Evolutionary conservation across 2,888 invertebrate species (phyloP), one percentile per base, ranked within the genome.

Genomic region (Clitarchus hookeri): DNA sequence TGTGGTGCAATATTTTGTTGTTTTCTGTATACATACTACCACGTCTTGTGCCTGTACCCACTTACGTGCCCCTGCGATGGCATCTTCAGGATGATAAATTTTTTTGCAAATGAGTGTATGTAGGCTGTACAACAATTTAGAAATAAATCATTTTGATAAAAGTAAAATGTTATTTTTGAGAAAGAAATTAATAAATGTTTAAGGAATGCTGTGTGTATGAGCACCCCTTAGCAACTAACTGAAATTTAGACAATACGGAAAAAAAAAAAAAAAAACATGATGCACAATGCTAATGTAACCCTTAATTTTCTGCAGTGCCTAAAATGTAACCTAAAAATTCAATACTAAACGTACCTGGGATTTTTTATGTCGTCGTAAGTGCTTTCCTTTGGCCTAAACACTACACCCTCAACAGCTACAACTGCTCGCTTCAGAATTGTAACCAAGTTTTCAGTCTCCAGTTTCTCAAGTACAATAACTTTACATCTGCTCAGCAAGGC

Each of bases 401-500:
- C 88, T 78, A 86, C 85, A 12, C 89, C 91, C 16, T 91, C 90
- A 85, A 93, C 90, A 84, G 89, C 90, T 48, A 89, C 89, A 0
- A 95, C 90, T 53, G 96, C 95, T 87, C 93, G 93, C 88, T 92
- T 92, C 87, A 97, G 91, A 89, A 97, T 96, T 16, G 91, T 89
- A 87, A 93, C 89, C 48, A 97, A 91, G 90, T 95, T 93, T 54
- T 93, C 92, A 23, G 93, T 90, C 83, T 92, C 91, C 44, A 97
- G 92, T 91, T 96, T 97, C 88, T 96, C 94, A 90, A 96, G 91
- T 0, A 95, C 94, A 87, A 97, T 93, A 3, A 97, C 96, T 88
- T 95, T 93, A 90, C 96, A 97, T 44, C 97, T 93, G 90, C 96
- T 96, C 16, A 97, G 92, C 54, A 97, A 91, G 0, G 97, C 96